Evolutionary conservation across 2,797 vertebrate species (phyloP).

Genomic region (Pteropus rufus): DNA sequence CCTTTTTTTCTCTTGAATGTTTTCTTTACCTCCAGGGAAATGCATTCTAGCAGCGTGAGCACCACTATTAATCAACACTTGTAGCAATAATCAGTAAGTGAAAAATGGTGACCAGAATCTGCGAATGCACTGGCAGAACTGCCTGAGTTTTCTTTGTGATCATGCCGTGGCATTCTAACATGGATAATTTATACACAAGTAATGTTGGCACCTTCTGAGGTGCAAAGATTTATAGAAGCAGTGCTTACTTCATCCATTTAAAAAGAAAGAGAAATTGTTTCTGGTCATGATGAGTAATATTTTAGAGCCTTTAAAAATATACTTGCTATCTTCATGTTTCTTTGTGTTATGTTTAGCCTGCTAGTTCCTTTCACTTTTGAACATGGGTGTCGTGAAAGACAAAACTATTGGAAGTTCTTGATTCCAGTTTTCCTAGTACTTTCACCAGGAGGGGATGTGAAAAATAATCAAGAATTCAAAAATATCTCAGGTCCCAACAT

Average conservation of each 20-base stretch:
- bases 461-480: conserved; percentile 70
- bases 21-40: conserved; percentile 82
- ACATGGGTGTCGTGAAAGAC: not conserved
- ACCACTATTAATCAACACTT: conserved; percentile 86
- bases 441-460: not conserved
- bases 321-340: conserved; percentile 27
- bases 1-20: conserved; percentile 73
- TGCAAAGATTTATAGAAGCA: conserved; percentile 75
- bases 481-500: conserved; percentile 67
- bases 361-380: not conserved
- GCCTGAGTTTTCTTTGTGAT: conserved; percentile 72
- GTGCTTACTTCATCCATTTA: conserved; percentile 64
- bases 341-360: conserved; percentile 51
- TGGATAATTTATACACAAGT: conserved; percentile 78
- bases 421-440: conserved; percentile 34
- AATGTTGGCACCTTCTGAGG: conserved; percentile 79
- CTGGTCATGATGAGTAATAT: conserved; percentile 70
- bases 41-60: conserved; percentile 82
- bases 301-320: conserved; percentile 71
- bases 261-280: conserved; percentile 64
- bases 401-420: not conserved
- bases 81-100: conserved; percentile 84
- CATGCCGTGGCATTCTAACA: conserved; percentile 78
- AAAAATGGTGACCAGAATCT: conserved; percentile 83
- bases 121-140: conserved; percentile 73